These are phyloP conservation scores for Fissipunctia ypsillon DNA, from an alignment of 2,888 invertebrate species.

Conservation along the genomic window DNA sequence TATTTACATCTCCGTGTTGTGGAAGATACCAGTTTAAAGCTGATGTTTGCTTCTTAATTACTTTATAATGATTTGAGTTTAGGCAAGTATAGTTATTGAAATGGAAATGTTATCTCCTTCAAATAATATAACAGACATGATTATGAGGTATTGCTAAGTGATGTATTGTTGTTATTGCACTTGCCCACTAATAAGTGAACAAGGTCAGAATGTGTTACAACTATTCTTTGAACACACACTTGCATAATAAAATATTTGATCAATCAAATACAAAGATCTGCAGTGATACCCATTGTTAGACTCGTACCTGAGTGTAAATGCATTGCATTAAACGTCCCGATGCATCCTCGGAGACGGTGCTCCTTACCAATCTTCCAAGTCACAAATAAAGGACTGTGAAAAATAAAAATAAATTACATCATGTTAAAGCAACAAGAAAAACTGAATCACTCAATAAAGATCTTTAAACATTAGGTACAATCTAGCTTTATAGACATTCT, in stretches of 20 bases:
- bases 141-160: constrained; percentile 11
- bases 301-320: constrained; percentile 95
- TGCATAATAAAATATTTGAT: constrained; percentile 20
- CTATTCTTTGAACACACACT: constrained; percentile 30
- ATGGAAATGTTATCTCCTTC: constrained; percentile 19
- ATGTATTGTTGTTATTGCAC: constrained; percentile 28
- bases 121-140: constrained; percentile 9
- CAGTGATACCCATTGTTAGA: constrained; percentile 3
- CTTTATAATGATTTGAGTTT: constrained; percentile 21
- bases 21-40: constrained; percentile 1
- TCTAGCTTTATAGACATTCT: constrained; percentile 39
- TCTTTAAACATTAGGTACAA: constrained; percentile 23
- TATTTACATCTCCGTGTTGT: background rate
- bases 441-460: constrained; percentile 6
- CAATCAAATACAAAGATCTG: constrained; percentile 15
- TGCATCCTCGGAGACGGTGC: constrained; percentile 98
- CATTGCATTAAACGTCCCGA: constrained; percentile 99
- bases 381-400: constrained; percentile 98
- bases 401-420: constrained; percentile 37
- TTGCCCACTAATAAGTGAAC: constrained; percentile 29
- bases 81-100: constrained; percentile 11
- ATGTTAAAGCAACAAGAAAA: constrained; percentile 18
- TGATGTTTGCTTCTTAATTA: constrained; percentile 13
- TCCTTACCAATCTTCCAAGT: constrained; percentile 99
- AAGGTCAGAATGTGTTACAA: constrained; percentile 31